Evolutionary conservation across 2,888 invertebrate species (phyloP).

Genomic region (Tetramorium bicarinatum): DNA sequence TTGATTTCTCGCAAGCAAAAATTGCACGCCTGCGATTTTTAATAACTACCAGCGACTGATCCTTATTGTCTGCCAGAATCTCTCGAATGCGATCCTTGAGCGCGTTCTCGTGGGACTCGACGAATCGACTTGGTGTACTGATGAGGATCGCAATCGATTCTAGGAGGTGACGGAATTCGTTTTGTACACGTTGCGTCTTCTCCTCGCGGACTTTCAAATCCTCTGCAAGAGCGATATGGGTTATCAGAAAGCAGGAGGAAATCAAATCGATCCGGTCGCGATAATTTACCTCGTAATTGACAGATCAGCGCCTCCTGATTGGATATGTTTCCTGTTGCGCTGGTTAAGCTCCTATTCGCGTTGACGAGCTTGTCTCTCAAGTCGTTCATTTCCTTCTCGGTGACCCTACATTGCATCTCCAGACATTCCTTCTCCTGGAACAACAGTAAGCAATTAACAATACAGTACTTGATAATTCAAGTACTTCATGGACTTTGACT

Average conservation of each 20-base stretch:
- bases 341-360: constrained; percentile 90
- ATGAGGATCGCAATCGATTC: constrained; percentile 91
- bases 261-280: background rate
- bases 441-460: constrained; percentile 6
- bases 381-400: constrained; percentile 92
- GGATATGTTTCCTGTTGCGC: constrained; percentile 90
- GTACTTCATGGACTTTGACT: background rate
- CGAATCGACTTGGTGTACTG: constrained; percentile 91
- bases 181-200: constrained; percentile 89
- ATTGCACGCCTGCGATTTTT: background rate
- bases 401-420: constrained; percentile 91
- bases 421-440: constrained; percentile 91
- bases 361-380: constrained; percentile 90
- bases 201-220: constrained; percentile 91
- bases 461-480: background rate
- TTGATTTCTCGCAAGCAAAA: background rate
- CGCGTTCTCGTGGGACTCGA: constrained; percentile 92
- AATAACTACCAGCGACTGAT: constrained; percentile 90
- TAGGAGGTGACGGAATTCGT: constrained; percentile 90
- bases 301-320: constrained; percentile 90
- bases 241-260: constrained; percentile 1
- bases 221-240: constrained; percentile 86
- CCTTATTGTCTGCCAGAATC: constrained; percentile 92
- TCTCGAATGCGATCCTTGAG: constrained; percentile 94
- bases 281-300: constrained; percentile 89